Evolutionary conservation across 2,113 vertebrate genomes (phyloP).

Genomic region (Rhabdornis inornatus): DNA sequence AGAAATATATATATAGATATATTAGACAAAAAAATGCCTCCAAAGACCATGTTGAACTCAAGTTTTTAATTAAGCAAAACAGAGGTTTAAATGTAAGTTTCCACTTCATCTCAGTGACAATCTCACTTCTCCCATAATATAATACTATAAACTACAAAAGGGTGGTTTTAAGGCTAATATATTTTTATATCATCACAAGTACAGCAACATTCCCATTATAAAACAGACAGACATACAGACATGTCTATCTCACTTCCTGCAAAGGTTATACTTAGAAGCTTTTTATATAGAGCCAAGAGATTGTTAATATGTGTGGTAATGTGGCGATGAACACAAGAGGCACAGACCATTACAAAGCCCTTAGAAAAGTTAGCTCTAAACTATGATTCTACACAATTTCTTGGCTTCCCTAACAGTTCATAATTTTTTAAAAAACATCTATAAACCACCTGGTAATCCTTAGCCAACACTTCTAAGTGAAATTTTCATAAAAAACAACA

Average conservation of each 20-base stretch:
- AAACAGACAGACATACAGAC: slow-evolving; percentile 16
- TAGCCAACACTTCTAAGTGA: neutral
- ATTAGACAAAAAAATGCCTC: neutral
- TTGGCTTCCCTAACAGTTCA: neutral
- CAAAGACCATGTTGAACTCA: neutral
- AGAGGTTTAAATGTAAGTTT: neutral
- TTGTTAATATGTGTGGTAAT: neutral
- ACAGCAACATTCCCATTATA: slow-evolving; percentile 12
- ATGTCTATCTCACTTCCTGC: slow-evolving; percentile 35
- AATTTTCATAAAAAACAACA: neutral
- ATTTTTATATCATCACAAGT: slow-evolving; percentile 27
- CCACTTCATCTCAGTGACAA: neutral
- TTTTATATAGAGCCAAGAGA: slow-evolving; percentile 13
- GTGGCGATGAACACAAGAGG: neutral
- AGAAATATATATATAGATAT: neutral
- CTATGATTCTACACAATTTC: neutral
- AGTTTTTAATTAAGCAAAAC: neutral
- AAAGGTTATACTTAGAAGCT: neutral
- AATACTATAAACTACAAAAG: slow-evolving; percentile 6
- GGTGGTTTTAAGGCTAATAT: neutral
- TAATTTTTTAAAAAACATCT: neutral
- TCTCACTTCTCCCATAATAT: neutral
- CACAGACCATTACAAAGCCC: neutral
- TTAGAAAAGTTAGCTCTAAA: neutral
- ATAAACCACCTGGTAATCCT: neutral